These are phyloP conservation scores for Microcebus tavaratra DNA, from an alignment of 2,113 vertebrate species.

Conservation along the genomic window DNA sequence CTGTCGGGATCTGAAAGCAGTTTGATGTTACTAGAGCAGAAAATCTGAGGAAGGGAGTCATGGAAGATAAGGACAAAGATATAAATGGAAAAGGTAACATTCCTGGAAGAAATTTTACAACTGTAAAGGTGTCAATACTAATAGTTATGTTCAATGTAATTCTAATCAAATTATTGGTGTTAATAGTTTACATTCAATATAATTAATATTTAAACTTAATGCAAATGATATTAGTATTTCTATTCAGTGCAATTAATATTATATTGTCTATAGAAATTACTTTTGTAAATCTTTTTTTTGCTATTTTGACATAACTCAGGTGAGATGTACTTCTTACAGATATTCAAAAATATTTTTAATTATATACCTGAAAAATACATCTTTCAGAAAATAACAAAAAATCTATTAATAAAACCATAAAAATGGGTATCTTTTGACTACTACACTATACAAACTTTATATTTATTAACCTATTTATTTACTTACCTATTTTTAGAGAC, in stretches of 20 bases:
- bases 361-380: neutral
- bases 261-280: neutral
- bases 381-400: constrained; percentile 28
- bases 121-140: neutral
- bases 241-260: neutral
- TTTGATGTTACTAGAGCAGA: neutral
- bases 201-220: neutral
- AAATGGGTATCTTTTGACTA: neutral
- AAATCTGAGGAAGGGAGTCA: neutral
- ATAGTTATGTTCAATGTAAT: neutral
- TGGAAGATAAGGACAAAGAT: neutral
- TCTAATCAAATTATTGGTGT: neutral
- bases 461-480: too few relatives aligned
- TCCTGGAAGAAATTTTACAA: neutral
- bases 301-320: neutral
- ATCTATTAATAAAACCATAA: constrained; percentile 29
- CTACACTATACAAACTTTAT: neutral
- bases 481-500: too few relatives aligned
- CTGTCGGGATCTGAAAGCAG: neutral
- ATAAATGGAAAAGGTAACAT: neutral
- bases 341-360: neutral
- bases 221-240: neutral
- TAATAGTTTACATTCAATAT: neutral
- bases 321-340: neutral
- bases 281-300: neutral